Evolutionary conservation across 2,888 invertebrate species (phyloP).

Genomic region (Acronicta aceris): DNA sequence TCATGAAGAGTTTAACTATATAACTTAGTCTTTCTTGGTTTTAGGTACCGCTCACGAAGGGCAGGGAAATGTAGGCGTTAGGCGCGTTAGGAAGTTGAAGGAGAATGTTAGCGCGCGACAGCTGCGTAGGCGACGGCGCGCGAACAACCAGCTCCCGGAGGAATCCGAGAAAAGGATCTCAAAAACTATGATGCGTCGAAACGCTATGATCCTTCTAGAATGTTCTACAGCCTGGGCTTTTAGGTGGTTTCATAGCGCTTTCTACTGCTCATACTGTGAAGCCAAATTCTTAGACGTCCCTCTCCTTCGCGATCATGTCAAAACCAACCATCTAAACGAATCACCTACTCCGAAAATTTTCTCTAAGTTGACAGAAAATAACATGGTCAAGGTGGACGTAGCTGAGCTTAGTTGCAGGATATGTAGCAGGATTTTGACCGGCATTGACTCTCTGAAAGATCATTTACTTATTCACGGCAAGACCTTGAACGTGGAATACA

Average conservation of each 20-base stretch:
- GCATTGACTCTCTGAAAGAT: conserved; percentile 72
- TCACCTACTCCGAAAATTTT: conserved; percentile 75
- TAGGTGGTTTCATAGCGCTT: conserved; percentile 80
- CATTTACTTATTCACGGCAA: conserved; percentile 74
- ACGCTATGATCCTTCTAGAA: conserved; percentile 79
- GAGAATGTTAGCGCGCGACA: conserved; percentile 82
- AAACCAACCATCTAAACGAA: conserved; percentile 67
- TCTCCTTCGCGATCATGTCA: conserved; percentile 72
- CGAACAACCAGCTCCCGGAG: conserved; percentile 81
- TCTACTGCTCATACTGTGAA: conserved; percentile 83
- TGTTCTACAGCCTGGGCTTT: conserved; percentile 84
- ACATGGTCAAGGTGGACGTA: conserved; percentile 84
- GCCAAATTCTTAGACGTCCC: conserved; percentile 73
- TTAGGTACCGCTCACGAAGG: conserved; percentile 80
- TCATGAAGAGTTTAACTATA: conserved; percentile 17
- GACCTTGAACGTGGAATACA: conserved; percentile 67
- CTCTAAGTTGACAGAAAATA: conserved; percentile 81
- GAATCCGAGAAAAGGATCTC: conserved; percentile 80
- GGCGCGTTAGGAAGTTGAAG: conserved; percentile 78
- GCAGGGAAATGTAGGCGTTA: conserved; percentile 66
- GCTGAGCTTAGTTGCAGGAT: conserved; percentile 74
- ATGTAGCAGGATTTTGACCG: conserved; percentile 66
- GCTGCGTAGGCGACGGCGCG: conserved; percentile 81
- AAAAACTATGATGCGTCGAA: conserved; percentile 84
- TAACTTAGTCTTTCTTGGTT: conserved; percentile 72